A percentile compares a stretch with the other conserved stretches of the same genome.
Evolutionary conservation across 1,140 invertebrate genomes (phyloP).

Genomic region (Drepana arcuata): DNA sequence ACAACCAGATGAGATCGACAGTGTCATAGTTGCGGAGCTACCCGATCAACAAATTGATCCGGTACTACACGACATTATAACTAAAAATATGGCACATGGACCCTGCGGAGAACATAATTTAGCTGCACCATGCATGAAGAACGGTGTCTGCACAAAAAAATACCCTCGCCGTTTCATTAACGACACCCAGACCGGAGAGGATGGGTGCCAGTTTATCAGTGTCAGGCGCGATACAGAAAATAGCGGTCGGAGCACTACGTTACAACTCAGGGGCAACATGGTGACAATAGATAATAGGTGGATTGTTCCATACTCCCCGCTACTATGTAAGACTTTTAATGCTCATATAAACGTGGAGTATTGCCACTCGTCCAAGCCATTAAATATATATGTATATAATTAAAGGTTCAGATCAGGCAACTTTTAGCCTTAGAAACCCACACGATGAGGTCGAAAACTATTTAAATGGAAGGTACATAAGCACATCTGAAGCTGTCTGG

Average conservation of each 20-base stretch:
- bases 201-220: slow-evolving; percentile 27
- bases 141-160: slow-evolving; percentile 16
- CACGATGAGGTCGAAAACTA: slow-evolving; percentile 13
- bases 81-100: slow-evolving; percentile 64
- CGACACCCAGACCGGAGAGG: slow-evolving; percentile 18
- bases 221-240: slow-evolving; percentile 28
- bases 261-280: slow-evolving; percentile 16
- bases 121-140: slow-evolving; percentile 15
- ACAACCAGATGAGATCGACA: slow-evolving; percentile 45
- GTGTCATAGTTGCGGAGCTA: slow-evolving; percentile 68
- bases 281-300: slow-evolving; percentile 61
- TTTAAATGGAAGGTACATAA: slow-evolving; percentile 40
- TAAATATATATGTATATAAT: slow-evolving; percentile 50
- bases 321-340: slow-evolving; percentile 51
- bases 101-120: slow-evolving; percentile 48
- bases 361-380: slow-evolving; percentile 65
- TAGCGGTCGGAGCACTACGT: slow-evolving; percentile 32
- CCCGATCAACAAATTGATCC: slow-evolving; percentile 53
- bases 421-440: slow-evolving; percentile 21
- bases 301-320: slow-evolving; percentile 22
- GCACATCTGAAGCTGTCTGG: slow-evolving; percentile 60
- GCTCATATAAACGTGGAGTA: slow-evolving; percentile 69
- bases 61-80: slow-evolving; percentile 40
- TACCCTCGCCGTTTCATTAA: slow-evolving; percentile 13
- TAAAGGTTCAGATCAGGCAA: slow-evolving; percentile 26